phyloP scores from a whole-genome alignment of 2,888 invertebrate species.

The Sinotaia quadrata region DNA sequence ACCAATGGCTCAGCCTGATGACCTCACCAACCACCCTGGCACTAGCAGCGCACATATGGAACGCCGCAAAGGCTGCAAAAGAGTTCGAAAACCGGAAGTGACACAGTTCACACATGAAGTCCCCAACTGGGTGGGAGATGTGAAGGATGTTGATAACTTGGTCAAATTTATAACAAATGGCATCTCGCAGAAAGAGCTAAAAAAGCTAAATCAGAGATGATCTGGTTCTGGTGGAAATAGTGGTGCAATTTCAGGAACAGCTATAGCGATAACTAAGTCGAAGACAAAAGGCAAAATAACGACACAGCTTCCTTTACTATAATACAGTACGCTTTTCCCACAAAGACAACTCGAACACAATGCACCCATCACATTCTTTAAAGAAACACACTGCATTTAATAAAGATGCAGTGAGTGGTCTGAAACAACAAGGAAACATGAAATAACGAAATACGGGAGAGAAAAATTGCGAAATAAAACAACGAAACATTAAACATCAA shows the following conservation, averaged over 20 bases:
- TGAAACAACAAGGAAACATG: too few relatives aligned
- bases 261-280: neutral
- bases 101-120: conserved; percentile 45
- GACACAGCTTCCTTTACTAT: too few relatives aligned
- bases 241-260: neutral
- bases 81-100: conserved; percentile 42
- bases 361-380: too few relatives aligned
- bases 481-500: too few relatives aligned
- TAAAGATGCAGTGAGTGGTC: too few relatives aligned
- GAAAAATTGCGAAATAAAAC: too few relatives aligned
- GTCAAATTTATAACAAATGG: conserved; percentile 55
- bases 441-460: too few relatives aligned
- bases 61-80: conserved; percentile 25
- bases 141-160: conserved; percentile 47
- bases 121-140: conserved; percentile 54
- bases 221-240: neutral
- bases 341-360: too few relatives aligned
- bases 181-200: conserved; percentile 29
- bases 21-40: neutral
- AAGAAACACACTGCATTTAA: too few relatives aligned
- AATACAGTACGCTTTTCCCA: too few relatives aligned
- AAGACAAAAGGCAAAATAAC: conserved; percentile 8
- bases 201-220: conserved; percentile 18
- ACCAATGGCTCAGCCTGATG: conserved; percentile 13
- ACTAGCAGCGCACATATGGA: neutral